Evolutionary conservation across 2,888 invertebrate species (phyloP).

Genomic region (Tachina lurida): DNA sequence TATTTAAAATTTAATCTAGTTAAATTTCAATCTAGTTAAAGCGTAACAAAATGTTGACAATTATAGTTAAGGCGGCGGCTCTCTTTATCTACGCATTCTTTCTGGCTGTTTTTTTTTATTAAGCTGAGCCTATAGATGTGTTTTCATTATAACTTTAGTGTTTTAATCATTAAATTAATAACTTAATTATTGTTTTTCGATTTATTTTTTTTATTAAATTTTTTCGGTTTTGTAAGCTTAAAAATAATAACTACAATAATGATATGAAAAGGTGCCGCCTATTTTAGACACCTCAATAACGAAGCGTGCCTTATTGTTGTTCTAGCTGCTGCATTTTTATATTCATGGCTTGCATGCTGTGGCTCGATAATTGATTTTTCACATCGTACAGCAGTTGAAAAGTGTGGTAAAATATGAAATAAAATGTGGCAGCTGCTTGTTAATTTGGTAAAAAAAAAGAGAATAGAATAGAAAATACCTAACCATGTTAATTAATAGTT

Average conservation of each 20-base stretch:
- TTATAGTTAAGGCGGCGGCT: conserved; percentile 63
- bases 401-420: conserved; percentile 47
- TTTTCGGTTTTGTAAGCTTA: background rate
- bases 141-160: conserved; percentile 44
- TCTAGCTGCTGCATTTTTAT: conserved; percentile 39
- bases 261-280: conserved; percentile 65
- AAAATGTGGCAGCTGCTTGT: background rate
- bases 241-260: conserved; percentile 24
- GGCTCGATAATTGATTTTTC: conserved; percentile 63
- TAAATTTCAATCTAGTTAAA: conserved; percentile 74
- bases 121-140: background rate
- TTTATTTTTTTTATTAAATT: conserved; percentile 10
- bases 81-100: conserved; percentile 15
- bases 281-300: conserved; percentile 59
- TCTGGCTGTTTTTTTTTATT: background rate
- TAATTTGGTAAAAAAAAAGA: background rate
- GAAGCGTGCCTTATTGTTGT: conserved; percentile 52
- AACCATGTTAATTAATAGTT: background rate
- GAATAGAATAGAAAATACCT: conserved; percentile 13
- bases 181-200: conserved; percentile 61
- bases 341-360: conserved; percentile 36
- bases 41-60: conserved; percentile 71
- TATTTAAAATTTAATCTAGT: conserved; percentile 74
- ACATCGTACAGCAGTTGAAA: conserved; percentile 35
- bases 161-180: conserved; percentile 51